Evolutionary conservation across 1,140 invertebrate genomes (phyloP).

Genomic region (Cheumatopsyche charites): DNA sequence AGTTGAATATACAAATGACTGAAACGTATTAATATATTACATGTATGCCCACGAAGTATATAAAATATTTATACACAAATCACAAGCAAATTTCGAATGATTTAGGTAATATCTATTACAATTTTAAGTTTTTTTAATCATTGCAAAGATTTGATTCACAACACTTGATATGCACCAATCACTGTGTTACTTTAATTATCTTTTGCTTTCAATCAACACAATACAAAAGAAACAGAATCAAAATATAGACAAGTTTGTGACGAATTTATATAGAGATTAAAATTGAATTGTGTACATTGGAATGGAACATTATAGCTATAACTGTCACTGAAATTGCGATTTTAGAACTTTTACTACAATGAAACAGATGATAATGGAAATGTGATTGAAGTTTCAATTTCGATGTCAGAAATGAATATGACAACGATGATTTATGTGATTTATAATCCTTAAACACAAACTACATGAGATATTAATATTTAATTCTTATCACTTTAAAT

Average conservation of each 20-base stretch:
- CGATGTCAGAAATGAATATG: constrained; percentile 2
- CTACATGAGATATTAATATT: constrained; percentile 30
- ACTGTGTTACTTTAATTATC: constrained; percentile 32
- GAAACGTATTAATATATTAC: neutral
- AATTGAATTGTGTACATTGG: constrained; percentile 36
- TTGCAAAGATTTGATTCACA: constrained; percentile 38
- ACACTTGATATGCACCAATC: constrained; percentile 47
- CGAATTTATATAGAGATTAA: constrained; percentile 17
- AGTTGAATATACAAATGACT: too few species aligned
- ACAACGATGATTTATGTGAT: constrained; percentile 6
- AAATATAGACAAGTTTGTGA: too few species aligned
- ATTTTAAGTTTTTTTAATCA: constrained; percentile 22
- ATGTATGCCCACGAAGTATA: constrained; percentile 13
- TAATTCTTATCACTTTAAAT: constrained; percentile 27
- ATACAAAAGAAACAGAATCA: constrained; percentile 21
- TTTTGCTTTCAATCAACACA: constrained; percentile 38
- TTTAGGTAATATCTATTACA: neutral
- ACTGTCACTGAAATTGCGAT: constrained; percentile 37
- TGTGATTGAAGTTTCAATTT: neutral
- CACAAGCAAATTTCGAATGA: neutral
- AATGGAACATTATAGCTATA: constrained; percentile 40
- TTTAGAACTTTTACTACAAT: constrained; percentile 12
- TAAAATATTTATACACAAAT: constrained; percentile 5
- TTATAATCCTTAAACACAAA: constrained; percentile 28
- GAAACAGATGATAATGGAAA: neutral